Percentiles rank a stretch among this genome's conserved stretches.
Evolutionary conservation across 1,140 invertebrate species (phyloP).

Genomic region (Achroia grisella): DNA sequence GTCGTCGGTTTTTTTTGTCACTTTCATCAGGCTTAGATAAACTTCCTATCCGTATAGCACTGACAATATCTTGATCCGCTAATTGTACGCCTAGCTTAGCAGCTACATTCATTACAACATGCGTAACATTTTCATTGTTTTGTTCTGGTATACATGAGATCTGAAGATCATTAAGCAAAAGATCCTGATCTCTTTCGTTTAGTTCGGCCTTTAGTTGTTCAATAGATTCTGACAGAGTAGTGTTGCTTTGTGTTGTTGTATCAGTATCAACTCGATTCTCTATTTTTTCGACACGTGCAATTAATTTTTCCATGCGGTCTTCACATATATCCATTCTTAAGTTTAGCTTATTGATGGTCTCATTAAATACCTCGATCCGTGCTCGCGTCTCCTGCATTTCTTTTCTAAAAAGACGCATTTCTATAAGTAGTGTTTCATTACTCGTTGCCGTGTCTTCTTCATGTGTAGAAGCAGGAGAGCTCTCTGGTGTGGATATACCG

Average conservation of each 20-base stretch:
- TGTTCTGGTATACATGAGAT: slow-evolving; percentile 3
- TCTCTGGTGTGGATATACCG: background rate
- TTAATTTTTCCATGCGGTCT: background rate
- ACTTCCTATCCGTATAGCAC: slow-evolving; percentile 2
- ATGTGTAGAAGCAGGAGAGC: background rate
- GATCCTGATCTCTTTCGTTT: slow-evolving; percentile 6
- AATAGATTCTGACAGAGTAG: background rate
- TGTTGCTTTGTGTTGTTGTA: background rate
- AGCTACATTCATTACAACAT: background rate
- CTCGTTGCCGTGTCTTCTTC: background rate
- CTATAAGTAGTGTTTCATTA: background rate
- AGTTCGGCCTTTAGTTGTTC: slow-evolving; percentile 1
- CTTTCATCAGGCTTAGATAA: background rate
- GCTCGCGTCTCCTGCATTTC: too few relatives aligned
- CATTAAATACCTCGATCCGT: too few relatives aligned
- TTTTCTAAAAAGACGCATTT: background rate
- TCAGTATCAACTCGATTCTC: background rate
- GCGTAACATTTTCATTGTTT: background rate
- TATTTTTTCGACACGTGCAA: background rate
- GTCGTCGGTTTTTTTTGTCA: background rate
- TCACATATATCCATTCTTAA: background rate
- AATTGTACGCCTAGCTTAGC: slow-evolving; percentile 1
- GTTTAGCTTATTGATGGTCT: background rate
- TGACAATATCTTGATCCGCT: slow-evolving; percentile 5
- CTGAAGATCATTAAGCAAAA: slow-evolving; percentile 6